Evolutionary conservation across 2,888 invertebrate genomes (phyloP).

Genomic region (Sminthurinus aureus): DNA sequence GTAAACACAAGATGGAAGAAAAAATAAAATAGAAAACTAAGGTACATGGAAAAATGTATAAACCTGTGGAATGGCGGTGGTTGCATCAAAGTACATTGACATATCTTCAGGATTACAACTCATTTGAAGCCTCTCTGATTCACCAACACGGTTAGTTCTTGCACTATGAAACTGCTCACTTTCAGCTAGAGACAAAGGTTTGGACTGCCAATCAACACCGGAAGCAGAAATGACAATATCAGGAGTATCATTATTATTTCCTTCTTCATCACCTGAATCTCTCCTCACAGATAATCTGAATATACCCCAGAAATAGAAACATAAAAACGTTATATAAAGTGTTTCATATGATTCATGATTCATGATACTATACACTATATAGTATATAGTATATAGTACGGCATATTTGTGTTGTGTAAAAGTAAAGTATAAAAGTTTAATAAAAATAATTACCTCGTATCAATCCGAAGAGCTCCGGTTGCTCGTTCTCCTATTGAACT

Average conservation of each 20-base stretch:
- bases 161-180: slow-evolving; percentile 46
- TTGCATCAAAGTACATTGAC: slow-evolving; percentile 59
- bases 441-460: slow-evolving; percentile 42
- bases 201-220: slow-evolving; percentile 44
- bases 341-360: no score
- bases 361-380: no score
- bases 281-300: slow-evolving; percentile 40
- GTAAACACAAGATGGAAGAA: no score
- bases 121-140: slow-evolving; percentile 41
- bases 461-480: slow-evolving; percentile 42
- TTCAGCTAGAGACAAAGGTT: slow-evolving; percentile 48
- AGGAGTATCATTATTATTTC: slow-evolving; percentile 38
- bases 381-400: no score
- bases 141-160: slow-evolving; percentile 33
- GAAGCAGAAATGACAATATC: slow-evolving; percentile 39
- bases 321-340: no score
- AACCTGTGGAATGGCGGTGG: slow-evolving; percentile 51
- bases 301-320: no score
- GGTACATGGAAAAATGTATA: no score
- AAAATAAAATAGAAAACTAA: no score
- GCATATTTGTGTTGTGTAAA: no score
- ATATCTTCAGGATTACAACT: slow-evolving; percentile 56
- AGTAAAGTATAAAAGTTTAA: no score
- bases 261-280: slow-evolving; percentile 6
- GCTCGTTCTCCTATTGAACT: slow-evolving; percentile 55